These are phyloP conservation scores for Caiman crocodilus DNA, from an alignment of 2,797 vertebrate genomes.

Conservation along the genomic window DNA sequence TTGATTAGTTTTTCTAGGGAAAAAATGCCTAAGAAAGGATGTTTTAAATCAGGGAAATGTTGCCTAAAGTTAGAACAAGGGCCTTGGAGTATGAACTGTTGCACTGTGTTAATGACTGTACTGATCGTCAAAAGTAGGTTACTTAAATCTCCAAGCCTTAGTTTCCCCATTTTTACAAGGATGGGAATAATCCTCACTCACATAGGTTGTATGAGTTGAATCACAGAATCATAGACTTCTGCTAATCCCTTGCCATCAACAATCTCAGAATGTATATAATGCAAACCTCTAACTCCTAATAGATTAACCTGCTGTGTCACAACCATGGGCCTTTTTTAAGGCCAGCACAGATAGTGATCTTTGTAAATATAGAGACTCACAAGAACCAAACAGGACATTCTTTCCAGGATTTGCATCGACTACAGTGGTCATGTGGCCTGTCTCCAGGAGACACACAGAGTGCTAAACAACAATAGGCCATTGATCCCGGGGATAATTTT, in stretches of 20 bases:
- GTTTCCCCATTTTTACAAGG: slow-evolving; percentile 48
- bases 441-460: too few species aligned
- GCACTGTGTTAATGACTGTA: not conserved
- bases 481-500: too few species aligned
- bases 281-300: too few species aligned
- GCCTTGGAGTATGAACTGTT: slow-evolving; percentile 28
- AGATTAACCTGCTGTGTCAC: not conserved
- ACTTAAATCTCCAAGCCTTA: slow-evolving; percentile 47
- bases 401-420: too few species aligned
- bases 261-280: slow-evolving; percentile 14
- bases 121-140: slow-evolving; percentile 49
- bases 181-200: slow-evolving; percentile 56
- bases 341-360: too few species aligned
- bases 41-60: slow-evolving; percentile 23
- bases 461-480: too few species aligned
- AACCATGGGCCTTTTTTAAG: too few species aligned
- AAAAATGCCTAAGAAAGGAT: not conserved
- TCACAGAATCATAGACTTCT: slow-evolving; percentile 23
- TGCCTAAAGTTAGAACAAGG: not conserved
- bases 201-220: slow-evolving; percentile 63
- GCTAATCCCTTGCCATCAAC: slow-evolving; percentile 29
- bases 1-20: not conserved
- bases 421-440: too few species aligned
- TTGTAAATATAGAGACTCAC: too few species aligned
- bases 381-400: too few species aligned